Percentiles rank a stretch among this genome's conserved stretches.
Conservation (phyloP, 1,140 invertebrate genomes). For the Piezodorus guildinii region DNA sequence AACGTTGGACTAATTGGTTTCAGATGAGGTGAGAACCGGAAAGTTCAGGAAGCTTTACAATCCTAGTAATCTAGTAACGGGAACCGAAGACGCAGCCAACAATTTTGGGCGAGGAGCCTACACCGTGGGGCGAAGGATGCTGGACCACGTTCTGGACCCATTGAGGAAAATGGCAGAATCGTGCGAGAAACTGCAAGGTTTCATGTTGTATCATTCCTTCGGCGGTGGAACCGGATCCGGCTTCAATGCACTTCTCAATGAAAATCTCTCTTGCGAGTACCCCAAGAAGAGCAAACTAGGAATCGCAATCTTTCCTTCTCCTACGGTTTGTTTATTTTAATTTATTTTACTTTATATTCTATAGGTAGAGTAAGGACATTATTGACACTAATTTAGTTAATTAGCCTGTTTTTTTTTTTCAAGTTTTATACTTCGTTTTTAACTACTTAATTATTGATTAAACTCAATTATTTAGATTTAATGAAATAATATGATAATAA, state of each 20-base stretch:
- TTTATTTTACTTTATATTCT: too few species aligned
- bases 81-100: slow-evolving; percentile 50
- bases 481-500: too few species aligned
- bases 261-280: slow-evolving; percentile 47
- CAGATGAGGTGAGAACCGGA: slow-evolving; percentile 50
- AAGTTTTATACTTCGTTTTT: too few species aligned
- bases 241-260: slow-evolving; percentile 51
- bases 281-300: slow-evolving; percentile 59
- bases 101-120: slow-evolving; percentile 58
- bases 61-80: slow-evolving; percentile 43
- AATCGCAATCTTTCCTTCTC: slow-evolving; percentile 50
- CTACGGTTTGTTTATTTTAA: slow-evolving; percentile 10
- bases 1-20: background rate
- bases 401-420: too few species aligned
- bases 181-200: slow-evolving; percentile 64
- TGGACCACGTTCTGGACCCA: slow-evolving; percentile 50
- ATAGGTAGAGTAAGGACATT: too few species aligned
- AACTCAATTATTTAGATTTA: too few species aligned
- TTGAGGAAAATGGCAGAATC: slow-evolving; percentile 53
- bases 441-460: too few species aligned
- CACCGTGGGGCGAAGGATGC: slow-evolving; percentile 63
- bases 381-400: too few species aligned
- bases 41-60: slow-evolving; percentile 48
- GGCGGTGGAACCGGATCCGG: slow-evolving; percentile 60
- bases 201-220: slow-evolving; percentile 58